Base-by-base conservation (phyloP, 2,888 invertebrate species). In the Volucella bombylans region DNA sequence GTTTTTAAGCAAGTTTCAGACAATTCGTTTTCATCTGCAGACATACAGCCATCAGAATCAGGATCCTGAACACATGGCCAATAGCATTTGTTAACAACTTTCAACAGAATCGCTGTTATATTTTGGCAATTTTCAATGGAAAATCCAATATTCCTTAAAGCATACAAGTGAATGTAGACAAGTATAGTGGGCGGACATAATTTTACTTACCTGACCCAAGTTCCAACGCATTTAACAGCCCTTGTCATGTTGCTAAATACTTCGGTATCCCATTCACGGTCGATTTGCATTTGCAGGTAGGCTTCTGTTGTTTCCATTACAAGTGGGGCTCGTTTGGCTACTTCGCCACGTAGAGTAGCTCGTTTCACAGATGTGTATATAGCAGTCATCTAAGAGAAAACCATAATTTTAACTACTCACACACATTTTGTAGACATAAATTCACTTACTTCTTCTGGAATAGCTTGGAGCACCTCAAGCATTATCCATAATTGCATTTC, bases 381-480 rank as follows among this genome's bases (percentile, higher is more conserved):
- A 11, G 89, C 89, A 77, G 90, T 90, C 69, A 91, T 89, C 90
- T 90, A 15, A 9, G 69, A 39, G 68, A 43, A 11, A 1, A 6
- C 43, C 14, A 1, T 31, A 10, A n/a, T 8, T 57, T 14, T 45
- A 15, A 11, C 14, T 8, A 1, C 1, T 14, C 10, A 1, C 38
- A 1, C 38, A 47, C 4, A 74, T 86, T 74, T 47, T 54, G 1
- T 54, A 15, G 4, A 23, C 12, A 55, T 45, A 55, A 23, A 39
- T 49, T 6, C 12, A 18, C 49, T 92, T 92, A 97, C 97, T 93
- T 98, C 98, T 92, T 96, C 96, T 38, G 98, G 97, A 89, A 98
- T 94, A 71, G 96, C 96, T 88, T 96, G 95, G 14, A 98, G 93
- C 49, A 98, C 95, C 93, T 97, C 96, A 68, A 98, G 91, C 88